These are phyloP conservation scores for Caenorhabditis sp. DNA, from an alignment of 2,888 invertebrate genomes.

Conservation along the genomic window DNA sequence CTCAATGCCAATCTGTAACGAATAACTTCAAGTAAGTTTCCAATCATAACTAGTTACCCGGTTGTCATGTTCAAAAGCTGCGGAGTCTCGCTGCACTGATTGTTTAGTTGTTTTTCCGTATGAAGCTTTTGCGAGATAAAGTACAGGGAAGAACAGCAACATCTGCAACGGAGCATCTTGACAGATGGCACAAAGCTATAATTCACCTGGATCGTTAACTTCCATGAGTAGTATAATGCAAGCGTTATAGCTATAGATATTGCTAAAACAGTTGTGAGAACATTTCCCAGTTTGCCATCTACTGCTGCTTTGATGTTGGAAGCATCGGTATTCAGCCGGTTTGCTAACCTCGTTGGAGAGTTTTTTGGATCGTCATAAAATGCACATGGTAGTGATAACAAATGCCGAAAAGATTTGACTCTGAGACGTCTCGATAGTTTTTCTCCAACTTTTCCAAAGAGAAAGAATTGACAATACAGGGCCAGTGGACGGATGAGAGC, in stretches of 20 bases:
- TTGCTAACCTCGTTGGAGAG: conserved; percentile 83
- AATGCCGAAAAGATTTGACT: conserved; percentile 83
- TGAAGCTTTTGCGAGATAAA: conserved; percentile 83
- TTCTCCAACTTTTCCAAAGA: conserved; percentile 82
- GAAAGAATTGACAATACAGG: conserved; percentile 71
- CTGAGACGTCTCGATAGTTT: conserved; percentile 83
- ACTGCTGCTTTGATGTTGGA: conserved; percentile 83
- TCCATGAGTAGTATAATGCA: conserved; percentile 83
- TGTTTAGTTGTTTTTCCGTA: conserved; percentile 84
- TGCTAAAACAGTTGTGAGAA: conserved; percentile 23
- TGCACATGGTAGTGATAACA: conserved; percentile 83
- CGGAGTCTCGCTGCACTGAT: conserved; percentile 74
- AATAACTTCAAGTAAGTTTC: conserved; percentile 84
- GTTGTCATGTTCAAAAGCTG: conserved; percentile 12
- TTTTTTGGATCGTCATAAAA: conserved; percentile 84
- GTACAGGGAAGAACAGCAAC: conserved; percentile 83
- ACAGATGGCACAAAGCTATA: too few species aligned
- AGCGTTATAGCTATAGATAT: neutral
- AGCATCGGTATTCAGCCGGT: conserved; percentile 84
- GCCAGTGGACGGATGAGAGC: conserved; percentile 82
- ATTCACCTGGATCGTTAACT: conserved; percentile 84
- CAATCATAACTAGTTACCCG: conserved; percentile 28
- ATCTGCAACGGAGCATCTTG: neutral
- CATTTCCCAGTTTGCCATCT: conserved; percentile 41
- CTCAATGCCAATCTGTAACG: conserved; percentile 84